Percentiles rank a stretch among this genome's conserved stretches.
Conservation (phyloP, 2,113 vertebrate genomes). For the Epinephelus fuscoguttatus region DNA sequence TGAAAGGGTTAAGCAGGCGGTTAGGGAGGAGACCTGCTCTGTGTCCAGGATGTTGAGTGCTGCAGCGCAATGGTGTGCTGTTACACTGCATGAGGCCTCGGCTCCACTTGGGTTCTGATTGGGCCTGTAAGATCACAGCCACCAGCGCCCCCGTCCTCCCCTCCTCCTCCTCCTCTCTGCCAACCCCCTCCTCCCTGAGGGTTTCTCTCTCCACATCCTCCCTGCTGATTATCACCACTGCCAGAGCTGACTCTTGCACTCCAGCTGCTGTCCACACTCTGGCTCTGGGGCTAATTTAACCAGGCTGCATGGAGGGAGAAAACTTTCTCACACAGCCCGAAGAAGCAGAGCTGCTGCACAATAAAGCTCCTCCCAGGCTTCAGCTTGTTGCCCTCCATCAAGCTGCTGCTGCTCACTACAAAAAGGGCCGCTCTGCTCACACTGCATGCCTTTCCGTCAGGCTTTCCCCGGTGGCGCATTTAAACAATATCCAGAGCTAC, state of each 20-base stretch:
- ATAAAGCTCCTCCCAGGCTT: slow-evolving; percentile 31
- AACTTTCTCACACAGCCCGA: slow-evolving; percentile 73
- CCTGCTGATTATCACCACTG: slow-evolving; percentile 84
- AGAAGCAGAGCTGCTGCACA: slow-evolving; percentile 43
- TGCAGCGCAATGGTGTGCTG: slow-evolving; percentile 74
- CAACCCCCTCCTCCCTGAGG: slow-evolving; percentile 71
- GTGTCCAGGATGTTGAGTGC: slow-evolving; percentile 84
- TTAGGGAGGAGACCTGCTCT: slow-evolving; percentile 83
- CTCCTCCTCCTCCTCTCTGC: slow-evolving; percentile 5
- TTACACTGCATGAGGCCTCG: slow-evolving; percentile 81
- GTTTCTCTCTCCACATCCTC: slow-evolving; percentile 83
- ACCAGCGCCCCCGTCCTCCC: slow-evolving; percentile 34
- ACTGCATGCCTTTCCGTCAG: slow-evolving; percentile 30
- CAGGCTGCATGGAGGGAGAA: slow-evolving; percentile 75
- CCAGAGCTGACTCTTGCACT: slow-evolving; percentile 81
- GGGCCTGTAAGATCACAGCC: slow-evolving; percentile 82
- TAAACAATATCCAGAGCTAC: slow-evolving; percentile 69
- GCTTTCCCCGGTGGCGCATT: slow-evolving; percentile 33
- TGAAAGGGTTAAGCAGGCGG: slow-evolving; percentile 80
- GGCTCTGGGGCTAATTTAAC: slow-evolving; percentile 82
- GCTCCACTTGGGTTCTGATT: slow-evolving; percentile 85
- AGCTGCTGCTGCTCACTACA: slow-evolving; percentile 27
- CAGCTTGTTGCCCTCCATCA: slow-evolving; percentile 44
- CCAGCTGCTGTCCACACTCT: slow-evolving; percentile 84
- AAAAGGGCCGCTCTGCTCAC: slow-evolving; percentile 15